A percentile compares a stretch with the other conserved stretches of the same genome.
phyloP scores from a whole-genome alignment of 2,113 vertebrate genomes.

The Origma solitaria region DNA sequence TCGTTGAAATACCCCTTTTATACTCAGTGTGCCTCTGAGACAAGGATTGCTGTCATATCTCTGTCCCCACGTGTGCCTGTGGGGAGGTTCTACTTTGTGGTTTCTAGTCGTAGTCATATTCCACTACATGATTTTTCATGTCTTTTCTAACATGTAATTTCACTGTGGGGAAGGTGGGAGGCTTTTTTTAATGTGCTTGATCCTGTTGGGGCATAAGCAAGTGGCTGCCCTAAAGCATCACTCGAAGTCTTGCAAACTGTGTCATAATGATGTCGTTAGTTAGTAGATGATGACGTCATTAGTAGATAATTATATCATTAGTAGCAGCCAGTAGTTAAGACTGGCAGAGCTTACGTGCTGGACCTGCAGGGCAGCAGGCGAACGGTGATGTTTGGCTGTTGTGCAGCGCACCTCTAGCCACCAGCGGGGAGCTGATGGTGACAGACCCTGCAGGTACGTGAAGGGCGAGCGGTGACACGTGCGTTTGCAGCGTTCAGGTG shows the following conservation, averaged over 20 bases:
- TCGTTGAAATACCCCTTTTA: not conserved
- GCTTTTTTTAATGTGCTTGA: too few relatives aligned
- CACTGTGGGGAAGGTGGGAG: too few relatives aligned
- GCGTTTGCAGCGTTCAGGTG: not conserved
- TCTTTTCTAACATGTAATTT: not conserved
- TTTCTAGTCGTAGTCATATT: not conserved
- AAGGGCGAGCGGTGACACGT: not conserved
- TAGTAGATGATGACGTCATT: not conserved
- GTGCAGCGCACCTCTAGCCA: not conserved
- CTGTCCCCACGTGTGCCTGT: rapidly evolving
- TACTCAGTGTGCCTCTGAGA: rapidly evolving
- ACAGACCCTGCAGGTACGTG: rapidly evolving
- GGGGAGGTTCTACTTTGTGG: not conserved
- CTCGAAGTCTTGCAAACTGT: too few relatives aligned
- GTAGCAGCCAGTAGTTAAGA: not conserved
- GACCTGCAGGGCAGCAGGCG: not conserved
- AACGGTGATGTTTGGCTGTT: rapidly evolving
- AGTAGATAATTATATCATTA: not conserved
- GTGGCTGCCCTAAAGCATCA: not conserved
- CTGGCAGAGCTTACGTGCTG: not conserved
- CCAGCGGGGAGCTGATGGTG: not conserved
- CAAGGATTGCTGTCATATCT: rapidly evolving
- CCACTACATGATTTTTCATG: not conserved
- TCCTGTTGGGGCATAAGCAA: not conserved
- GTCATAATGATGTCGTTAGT: not conserved